Conservation (phyloP, 2,797 vertebrate genomes). For the Sebastes taczanowskii region DNA sequence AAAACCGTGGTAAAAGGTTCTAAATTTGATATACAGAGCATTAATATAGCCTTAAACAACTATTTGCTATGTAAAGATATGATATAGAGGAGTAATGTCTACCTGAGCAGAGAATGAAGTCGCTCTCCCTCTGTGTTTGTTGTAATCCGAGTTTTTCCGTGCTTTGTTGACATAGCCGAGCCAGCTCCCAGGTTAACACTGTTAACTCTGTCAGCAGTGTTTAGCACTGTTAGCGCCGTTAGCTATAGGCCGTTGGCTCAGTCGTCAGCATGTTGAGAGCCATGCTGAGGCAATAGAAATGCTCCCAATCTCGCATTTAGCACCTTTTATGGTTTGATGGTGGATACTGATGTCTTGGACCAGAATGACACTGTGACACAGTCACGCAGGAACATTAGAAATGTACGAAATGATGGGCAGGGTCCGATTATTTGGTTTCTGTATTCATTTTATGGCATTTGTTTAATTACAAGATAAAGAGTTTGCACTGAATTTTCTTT, state of each 20-base stretch:
- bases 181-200: background rate
- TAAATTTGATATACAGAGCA: background rate
- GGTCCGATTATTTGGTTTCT: fast-evolving
- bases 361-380: background rate
- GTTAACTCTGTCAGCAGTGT: background rate
- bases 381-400: background rate
- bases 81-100: background rate
- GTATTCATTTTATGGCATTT: background rate
- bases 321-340: background rate
- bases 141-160: background rate
- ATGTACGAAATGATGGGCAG: background rate
- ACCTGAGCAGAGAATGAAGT: background rate
- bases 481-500: background rate
- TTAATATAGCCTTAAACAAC: background rate
- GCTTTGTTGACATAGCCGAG: background rate
- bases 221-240: background rate
- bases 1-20: background rate
- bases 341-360: background rate
- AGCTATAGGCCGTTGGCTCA: background rate
- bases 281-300: background rate
- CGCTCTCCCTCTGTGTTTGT: background rate
- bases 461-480: too few species aligned
- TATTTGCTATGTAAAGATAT: background rate
- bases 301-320: too few species aligned
- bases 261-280: background rate